These are phyloP conservation scores for Polydrusus cervinus DNA, from an alignment of 2,888 invertebrate species.

Conservation along the genomic window DNA sequence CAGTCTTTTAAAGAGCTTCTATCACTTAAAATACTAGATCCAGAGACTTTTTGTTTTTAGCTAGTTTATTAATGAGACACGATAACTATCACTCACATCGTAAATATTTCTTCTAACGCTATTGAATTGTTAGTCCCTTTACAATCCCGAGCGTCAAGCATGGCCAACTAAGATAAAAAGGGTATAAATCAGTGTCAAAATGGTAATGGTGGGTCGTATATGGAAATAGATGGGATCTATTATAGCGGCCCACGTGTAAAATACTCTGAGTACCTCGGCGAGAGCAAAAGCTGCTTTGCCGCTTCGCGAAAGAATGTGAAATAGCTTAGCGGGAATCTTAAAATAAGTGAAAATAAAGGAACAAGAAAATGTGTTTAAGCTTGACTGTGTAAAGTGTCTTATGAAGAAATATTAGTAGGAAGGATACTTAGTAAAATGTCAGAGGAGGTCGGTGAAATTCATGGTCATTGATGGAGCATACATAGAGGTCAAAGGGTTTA, in stretches of 20 bases:
- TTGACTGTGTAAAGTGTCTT: slow-evolving; percentile 1
- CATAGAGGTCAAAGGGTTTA: too few relatives aligned
- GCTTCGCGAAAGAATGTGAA: slow-evolving; percentile 22
- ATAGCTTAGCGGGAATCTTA: slow-evolving; percentile 44
- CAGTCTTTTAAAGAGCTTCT: too few relatives aligned
- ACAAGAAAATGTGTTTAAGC: slow-evolving; percentile 31
- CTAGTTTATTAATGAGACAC: background rate
- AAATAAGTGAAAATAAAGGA: slow-evolving; percentile 40
- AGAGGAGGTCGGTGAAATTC: too few relatives aligned
- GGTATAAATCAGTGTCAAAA: slow-evolving; percentile 67
- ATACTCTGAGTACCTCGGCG: slow-evolving; percentile 39
- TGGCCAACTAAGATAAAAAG: slow-evolving; percentile 69
- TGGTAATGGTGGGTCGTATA: slow-evolving; percentile 67
- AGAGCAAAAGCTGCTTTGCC: slow-evolving; percentile 19
- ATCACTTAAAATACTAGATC: too few relatives aligned
- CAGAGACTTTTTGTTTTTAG: background rate
- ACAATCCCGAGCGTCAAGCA: slow-evolving; percentile 57
- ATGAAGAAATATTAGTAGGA: slow-evolving; percentile 5
- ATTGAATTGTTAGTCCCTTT: slow-evolving; percentile 38
- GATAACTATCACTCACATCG: background rate
- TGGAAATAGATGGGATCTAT: slow-evolving; percentile 68
- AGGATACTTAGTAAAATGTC: too few relatives aligned
- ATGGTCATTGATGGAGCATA: too few relatives aligned
- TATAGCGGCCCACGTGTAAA: slow-evolving; percentile 57
- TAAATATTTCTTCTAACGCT: slow-evolving; percentile 14